These are phyloP conservation scores for Leucophora obtusa DNA, from an alignment of 2,888 invertebrate genomes.

Conservation along the genomic window DNA sequence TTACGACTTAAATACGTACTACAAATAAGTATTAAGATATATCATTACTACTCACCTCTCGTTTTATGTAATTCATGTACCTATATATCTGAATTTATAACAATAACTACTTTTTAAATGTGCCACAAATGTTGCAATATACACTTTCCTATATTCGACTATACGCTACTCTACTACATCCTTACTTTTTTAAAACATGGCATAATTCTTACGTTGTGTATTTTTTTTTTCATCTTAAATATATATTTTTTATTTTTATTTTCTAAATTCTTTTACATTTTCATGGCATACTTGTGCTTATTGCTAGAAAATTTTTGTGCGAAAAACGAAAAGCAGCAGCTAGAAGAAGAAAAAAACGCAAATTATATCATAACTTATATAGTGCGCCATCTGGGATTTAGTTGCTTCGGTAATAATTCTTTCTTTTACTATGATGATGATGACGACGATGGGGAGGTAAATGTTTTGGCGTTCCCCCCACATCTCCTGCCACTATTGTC, in stretches of 20 bases:
- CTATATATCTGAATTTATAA: conserved; percentile 48
- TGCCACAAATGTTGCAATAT: conserved; percentile 62
- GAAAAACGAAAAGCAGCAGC: conserved; percentile 34
- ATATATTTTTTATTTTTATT: conserved; percentile 53
- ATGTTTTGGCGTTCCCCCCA: conserved; percentile 68
- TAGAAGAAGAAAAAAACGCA: conserved; percentile 53
- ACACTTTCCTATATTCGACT: conserved; percentile 34
- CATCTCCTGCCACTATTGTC: neutral
- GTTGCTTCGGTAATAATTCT: conserved; percentile 70
- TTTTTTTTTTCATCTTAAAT: conserved; percentile 10
- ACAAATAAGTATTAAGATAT: neutral
- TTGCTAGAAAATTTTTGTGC: conserved; percentile 55
- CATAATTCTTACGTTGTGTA: conserved; percentile 30
- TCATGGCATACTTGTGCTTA: conserved; percentile 61
- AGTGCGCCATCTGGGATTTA: conserved; percentile 78
- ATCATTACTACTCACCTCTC: neutral
- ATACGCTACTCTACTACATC: conserved; percentile 8
- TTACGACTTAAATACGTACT: conserved; percentile 18
- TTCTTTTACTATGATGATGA: conserved; percentile 54
- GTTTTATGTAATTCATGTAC: conserved; percentile 16
- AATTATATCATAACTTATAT: conserved; percentile 68
- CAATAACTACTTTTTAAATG: conserved; percentile 62
- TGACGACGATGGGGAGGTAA: conserved; percentile 37
- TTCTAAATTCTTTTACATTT: conserved; percentile 62
- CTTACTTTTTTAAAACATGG: conserved; percentile 39